phyloP scores from a whole-genome alignment of 2,888 invertebrate genomes.

The Nephrotoma guestfalica region DNA sequence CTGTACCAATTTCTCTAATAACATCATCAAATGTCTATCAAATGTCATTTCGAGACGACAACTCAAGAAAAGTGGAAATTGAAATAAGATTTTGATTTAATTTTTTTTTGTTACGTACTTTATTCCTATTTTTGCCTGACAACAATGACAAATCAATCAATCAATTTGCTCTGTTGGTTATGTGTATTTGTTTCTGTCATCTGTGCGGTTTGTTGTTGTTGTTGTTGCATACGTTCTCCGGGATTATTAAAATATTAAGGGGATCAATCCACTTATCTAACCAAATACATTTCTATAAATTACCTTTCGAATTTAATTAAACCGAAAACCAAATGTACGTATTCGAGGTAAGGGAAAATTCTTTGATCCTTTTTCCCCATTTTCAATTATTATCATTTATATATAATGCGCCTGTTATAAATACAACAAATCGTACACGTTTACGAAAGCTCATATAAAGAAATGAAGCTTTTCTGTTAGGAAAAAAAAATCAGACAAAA shows the following conservation, averaged over 20 bases:
- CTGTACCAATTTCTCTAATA: background rate
- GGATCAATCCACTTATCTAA: background rate
- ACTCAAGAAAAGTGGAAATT: background rate
- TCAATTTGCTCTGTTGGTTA: background rate
- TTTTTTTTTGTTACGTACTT: background rate
- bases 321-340: background rate
- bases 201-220: background rate
- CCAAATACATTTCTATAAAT: background rate
- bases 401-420: background rate
- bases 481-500: background rate
- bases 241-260: background rate
- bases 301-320: background rate
- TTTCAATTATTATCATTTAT: background rate
- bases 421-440: background rate
- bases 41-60: background rate
- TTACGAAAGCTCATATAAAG: background rate
- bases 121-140: background rate
- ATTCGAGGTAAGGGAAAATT: background rate
- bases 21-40: background rate
- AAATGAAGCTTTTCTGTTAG: background rate
- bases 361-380: background rate
- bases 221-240: background rate
- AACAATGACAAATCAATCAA: background rate
- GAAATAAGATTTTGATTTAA: background rate
- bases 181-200: background rate